phyloP scores from a whole-genome alignment of 2,797 vertebrate species.

The Telmatherina bonti region DNA sequence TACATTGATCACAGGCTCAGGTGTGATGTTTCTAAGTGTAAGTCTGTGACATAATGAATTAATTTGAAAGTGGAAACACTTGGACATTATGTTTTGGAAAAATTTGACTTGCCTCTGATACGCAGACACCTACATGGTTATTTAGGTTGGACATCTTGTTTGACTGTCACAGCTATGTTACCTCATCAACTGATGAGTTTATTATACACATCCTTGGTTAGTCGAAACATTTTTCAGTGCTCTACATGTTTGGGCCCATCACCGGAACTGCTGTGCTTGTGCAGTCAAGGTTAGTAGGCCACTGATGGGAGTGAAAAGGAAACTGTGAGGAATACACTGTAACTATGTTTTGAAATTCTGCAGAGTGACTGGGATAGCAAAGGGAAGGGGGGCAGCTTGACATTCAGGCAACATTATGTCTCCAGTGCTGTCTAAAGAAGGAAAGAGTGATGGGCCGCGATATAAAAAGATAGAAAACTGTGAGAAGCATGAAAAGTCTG shows the following conservation, averaged over 20 bases:
- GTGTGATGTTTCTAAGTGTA: neutral
- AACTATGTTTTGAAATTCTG: slow-evolving; percentile 65
- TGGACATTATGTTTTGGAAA: neutral
- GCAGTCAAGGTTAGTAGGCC: slow-evolving; percentile 65
- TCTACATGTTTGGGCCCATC: slow-evolving; percentile 19
- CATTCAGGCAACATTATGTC: slow-evolving; percentile 80
- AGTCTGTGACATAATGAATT: neutral
- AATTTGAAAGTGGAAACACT: neutral
- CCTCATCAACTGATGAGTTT: slow-evolving; percentile 8
- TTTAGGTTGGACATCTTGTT: neutral
- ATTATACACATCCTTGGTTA: neutral
- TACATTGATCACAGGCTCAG: neutral
- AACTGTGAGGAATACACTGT: slow-evolving; percentile 52
- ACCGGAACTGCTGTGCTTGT: slow-evolving; percentile 15
- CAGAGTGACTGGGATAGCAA: slow-evolving; percentile 64
- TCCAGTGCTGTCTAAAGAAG: slow-evolving; percentile 80
- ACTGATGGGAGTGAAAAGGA: slow-evolving; percentile 53
- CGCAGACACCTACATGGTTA: neutral
- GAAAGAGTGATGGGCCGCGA: slow-evolving; percentile 77
- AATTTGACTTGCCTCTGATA: neutral
- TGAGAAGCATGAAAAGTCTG: slow-evolving; percentile 76
- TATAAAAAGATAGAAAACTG: slow-evolving; percentile 78
- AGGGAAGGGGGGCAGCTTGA: slow-evolving; percentile 62
- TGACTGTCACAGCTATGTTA: neutral
- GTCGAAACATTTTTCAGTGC: neutral